Evolutionary conservation across 2,113 vertebrate genomes (phyloP).

Genomic region (Microcebus ravelobensis): DNA sequence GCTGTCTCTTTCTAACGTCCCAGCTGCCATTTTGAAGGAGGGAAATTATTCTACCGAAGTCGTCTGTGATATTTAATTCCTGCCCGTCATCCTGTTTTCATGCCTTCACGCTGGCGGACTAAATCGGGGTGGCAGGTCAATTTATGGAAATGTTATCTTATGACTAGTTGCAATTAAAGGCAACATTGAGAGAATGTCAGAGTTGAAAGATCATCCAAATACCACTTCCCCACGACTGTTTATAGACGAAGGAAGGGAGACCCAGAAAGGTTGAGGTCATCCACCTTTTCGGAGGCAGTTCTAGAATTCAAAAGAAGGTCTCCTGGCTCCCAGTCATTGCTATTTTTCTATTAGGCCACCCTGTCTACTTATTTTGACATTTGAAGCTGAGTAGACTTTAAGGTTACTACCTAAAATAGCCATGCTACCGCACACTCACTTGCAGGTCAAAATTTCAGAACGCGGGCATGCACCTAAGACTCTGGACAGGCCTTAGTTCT

Average conservation of each 20-base stretch:
- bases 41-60: neutral
- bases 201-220: neutral
- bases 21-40: neutral
- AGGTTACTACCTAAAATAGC: constrained; percentile 25
- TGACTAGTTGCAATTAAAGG: constrained; percentile 4
- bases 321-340: neutral
- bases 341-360: neutral
- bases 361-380: constrained; percentile 55
- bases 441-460: constrained; percentile 28
- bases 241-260: neutral
- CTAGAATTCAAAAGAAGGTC: neutral
- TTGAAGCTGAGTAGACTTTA: constrained; percentile 42
- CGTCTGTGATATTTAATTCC: neutral
- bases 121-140: constrained; percentile 49
- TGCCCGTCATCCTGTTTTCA: constrained; percentile 25
- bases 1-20: neutral
- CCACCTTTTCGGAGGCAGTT: neutral
- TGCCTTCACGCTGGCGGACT: neutral
- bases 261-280: neutral
- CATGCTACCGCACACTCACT: neutral
- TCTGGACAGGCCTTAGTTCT: neutral
- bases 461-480: neutral
- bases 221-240: neutral
- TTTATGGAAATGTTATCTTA: constrained; percentile 52
- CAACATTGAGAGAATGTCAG: constrained; percentile 26